These are phyloP conservation scores for Kobus ellipsiprymnus DNA, from an alignment of 2,113 vertebrate genomes.

Conservation along the genomic window DNA sequence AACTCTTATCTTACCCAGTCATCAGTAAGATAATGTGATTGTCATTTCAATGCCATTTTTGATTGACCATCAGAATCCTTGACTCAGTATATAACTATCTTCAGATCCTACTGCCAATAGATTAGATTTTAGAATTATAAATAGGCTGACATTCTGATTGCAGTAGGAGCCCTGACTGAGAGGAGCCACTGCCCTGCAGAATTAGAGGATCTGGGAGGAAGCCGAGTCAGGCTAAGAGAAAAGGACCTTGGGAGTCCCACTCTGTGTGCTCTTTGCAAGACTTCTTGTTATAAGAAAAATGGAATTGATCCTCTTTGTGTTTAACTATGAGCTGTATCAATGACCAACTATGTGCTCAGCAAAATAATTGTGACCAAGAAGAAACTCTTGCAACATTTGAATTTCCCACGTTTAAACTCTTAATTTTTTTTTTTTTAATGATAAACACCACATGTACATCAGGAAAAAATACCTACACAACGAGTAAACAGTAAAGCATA, in stretches of 20 bases:
- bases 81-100: too few relatives aligned
- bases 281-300: not conserved
- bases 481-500: not conserved
- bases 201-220: not conserved
- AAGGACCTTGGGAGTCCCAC: not conserved
- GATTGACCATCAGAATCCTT: not conserved
- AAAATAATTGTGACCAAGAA: not conserved
- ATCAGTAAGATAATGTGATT: not conserved
- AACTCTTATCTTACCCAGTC: not conserved
- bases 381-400: not conserved
- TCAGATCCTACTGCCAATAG: not conserved
- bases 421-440: not conserved
- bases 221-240: too few relatives aligned
- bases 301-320: not conserved
- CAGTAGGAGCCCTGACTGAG: not conserved
- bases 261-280: not conserved
- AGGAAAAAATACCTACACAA: not conserved
- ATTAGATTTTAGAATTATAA: not conserved
- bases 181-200: not conserved
- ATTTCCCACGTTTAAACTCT: not conserved
- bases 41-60: not conserved
- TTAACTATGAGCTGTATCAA: not conserved
- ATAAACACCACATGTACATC: not conserved
- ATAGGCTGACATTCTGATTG: not conserved
- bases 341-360: not conserved